These are phyloP conservation scores for Albula glossodonta DNA, from an alignment of 2,113 vertebrate species.

Conservation along the genomic window DNA sequence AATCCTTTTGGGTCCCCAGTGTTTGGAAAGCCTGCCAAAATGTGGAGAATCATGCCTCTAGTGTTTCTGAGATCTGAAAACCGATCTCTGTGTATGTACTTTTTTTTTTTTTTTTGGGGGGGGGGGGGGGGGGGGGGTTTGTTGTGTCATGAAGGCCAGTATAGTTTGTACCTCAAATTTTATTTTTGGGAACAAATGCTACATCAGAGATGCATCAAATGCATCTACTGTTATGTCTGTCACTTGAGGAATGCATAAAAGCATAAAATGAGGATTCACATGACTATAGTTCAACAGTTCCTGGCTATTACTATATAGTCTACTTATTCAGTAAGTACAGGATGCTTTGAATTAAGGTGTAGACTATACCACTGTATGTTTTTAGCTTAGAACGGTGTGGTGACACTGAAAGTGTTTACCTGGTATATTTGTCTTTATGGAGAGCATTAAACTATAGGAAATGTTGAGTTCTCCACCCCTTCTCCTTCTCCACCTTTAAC, in stretches of 20 bases:
- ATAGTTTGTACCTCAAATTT: neutral
- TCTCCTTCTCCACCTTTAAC: neutral
- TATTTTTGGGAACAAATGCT: neutral
- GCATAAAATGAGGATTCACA: too few relatives aligned
- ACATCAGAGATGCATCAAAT: neutral
- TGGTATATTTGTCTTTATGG: too few relatives aligned
- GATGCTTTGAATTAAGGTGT: neutral
- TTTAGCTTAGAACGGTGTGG: too few relatives aligned
- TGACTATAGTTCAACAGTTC: too few relatives aligned
- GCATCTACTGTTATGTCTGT: neutral
- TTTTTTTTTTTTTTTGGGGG: too few relatives aligned
- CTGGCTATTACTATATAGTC: too few relatives aligned
- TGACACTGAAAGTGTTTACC: too few relatives aligned
- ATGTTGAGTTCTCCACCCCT: too few relatives aligned
- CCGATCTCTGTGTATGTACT: neutral
- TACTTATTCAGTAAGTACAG: neutral
- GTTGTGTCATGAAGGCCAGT: neutral
- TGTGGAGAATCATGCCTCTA: neutral
- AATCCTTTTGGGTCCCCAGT: neutral
- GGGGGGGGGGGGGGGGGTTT: too few relatives aligned
- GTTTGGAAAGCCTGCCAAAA: slow-evolving; percentile 3
- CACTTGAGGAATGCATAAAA: too few relatives aligned
- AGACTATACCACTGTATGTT: too few relatives aligned
- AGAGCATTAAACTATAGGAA: neutral
- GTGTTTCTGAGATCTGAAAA: slow-evolving; percentile 7